Percentiles rank a stretch among this genome's conserved stretches.
phyloP scores from a whole-genome alignment of 2,797 vertebrate genomes.

The Aythya fuligula region DNA sequence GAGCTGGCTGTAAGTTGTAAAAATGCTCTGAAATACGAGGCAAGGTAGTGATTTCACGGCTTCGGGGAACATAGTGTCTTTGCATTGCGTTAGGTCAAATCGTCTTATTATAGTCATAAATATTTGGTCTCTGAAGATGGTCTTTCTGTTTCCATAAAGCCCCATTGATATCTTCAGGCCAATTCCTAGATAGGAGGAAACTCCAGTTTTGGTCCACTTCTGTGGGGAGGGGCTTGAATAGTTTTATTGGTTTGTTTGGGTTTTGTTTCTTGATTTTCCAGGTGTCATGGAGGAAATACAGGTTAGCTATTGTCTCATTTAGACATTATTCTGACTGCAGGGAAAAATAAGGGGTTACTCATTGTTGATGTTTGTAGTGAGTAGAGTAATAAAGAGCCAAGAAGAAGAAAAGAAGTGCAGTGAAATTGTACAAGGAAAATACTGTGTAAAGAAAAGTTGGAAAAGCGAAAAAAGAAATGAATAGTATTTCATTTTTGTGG shows the following conservation, averaged over 20 bases:
- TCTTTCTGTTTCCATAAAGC: neutral
- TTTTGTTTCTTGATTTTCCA: neutral
- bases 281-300: neutral
- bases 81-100: slow-evolving; percentile 1
- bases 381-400: neutral
- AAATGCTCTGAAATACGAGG: neutral
- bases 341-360: neutral
- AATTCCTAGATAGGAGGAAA: neutral
- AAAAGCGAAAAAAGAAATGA: neutral
- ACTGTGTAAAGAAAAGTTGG: neutral
- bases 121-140: neutral
- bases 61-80: neutral
- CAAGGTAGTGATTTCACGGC: neutral
- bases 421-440: neutral
- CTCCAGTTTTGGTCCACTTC: neutral
- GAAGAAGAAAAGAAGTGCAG: neutral
- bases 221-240: neutral
- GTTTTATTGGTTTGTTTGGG: neutral
- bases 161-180: neutral
- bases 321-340: neutral
- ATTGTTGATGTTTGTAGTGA: neutral
- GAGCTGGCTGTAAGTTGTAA: fast-evolving
- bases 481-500: neutral
- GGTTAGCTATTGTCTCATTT: neutral
- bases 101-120: neutral